Evolutionary conservation across 1,140 invertebrate genomes (phyloP).

Genomic region (Cydia pomonella): DNA sequence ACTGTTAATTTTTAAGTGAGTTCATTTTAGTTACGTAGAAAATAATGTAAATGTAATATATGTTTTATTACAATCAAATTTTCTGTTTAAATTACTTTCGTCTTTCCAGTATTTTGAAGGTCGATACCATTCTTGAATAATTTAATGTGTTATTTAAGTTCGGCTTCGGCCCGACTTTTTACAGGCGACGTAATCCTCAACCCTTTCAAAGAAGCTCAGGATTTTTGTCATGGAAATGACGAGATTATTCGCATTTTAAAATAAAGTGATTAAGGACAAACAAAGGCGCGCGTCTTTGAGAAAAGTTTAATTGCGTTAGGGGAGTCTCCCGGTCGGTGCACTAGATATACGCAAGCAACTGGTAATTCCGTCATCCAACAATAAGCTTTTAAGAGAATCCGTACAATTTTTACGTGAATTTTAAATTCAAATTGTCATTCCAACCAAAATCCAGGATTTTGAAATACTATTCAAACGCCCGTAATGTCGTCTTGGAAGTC

Average conservation of each 20-base stretch:
- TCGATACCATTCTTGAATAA: too few species aligned
- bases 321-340: neutral
- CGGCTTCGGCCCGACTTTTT: neutral
- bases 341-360: neutral
- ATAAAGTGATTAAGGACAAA: constrained; percentile 29
- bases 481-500: too few species aligned
- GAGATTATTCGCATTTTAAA: constrained; percentile 25
- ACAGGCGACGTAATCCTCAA: neutral
- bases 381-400: too few species aligned
- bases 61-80: neutral
- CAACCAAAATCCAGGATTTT: too few species aligned
- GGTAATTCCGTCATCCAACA: too few species aligned
- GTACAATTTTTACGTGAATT: too few species aligned
- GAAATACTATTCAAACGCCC: too few species aligned
- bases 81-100: neutral
- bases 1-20: too few species aligned
- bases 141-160: neutral
- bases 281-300: constrained; percentile 27
- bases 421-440: too few species aligned
- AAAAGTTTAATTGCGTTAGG: constrained; percentile 30
- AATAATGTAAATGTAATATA: too few species aligned
- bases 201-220: neutral
- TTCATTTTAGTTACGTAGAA: too few species aligned
- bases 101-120: neutral
- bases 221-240: constrained; percentile 28